Base-by-base conservation (phyloP, 2,113 vertebrate genomes). In the Redunca redunca region DNA sequence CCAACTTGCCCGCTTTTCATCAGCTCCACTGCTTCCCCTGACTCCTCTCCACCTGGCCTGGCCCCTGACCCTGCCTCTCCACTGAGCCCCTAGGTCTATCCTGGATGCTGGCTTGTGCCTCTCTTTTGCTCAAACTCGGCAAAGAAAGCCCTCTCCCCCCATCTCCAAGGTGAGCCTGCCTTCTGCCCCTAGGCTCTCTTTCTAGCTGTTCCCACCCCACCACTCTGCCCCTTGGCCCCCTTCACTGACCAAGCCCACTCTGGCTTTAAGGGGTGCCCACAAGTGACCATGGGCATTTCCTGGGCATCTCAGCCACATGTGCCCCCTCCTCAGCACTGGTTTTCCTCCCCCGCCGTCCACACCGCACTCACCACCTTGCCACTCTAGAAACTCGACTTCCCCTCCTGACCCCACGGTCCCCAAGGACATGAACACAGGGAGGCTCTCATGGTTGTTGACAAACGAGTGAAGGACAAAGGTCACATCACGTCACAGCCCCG, bases 401-500 rank as follows among this genome's bases (percentile, higher is more conserved):
- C 21, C 53, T 52, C 8, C 0, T 13, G 26, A 62, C 55, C 7
- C 3, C 30, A n/a, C 3, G 43, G 5, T n/a, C 8, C 58, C 60
- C 16, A 2, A 13, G n/a, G 19, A 62, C 46, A 33, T 1, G 1
- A 3, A 17, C 12, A 16, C 43, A 2, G 2, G 5, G 3, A 7
- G 81, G 52, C 52, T 5, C 2, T 48, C 82, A 21, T 3, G 5
- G 62, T 13, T 14, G 8, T 19, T 90, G 62, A 64, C 17, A 74
- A 19, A 19, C 2, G 2, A 50, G 16, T 28, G 67, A 93, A 50
- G 46, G 33, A 36, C 89, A 13, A 26, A 58, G 53, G 53, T 21
- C 52, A 7, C 4, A 25, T 36, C 21, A 3, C 0, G 0, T n/a
- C 53, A 28, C 16, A 0, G 77, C 40, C 83, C 40, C 2, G 33